Conservation (phyloP, 1,140 invertebrate genomes). For the Platyscapa corneri region DNA sequence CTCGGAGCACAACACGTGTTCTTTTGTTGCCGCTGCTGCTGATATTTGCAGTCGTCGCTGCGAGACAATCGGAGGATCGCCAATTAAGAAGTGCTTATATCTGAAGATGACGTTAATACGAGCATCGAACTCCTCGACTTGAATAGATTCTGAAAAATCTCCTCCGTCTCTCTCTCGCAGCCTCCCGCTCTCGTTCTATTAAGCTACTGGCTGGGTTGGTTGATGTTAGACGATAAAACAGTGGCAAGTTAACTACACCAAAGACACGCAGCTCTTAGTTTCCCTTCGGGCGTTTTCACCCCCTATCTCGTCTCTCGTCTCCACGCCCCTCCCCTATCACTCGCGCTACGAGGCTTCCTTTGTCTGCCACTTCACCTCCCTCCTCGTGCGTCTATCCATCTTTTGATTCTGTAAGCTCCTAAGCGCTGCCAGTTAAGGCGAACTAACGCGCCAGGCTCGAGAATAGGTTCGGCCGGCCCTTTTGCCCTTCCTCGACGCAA, state of each 20-base stretch:
- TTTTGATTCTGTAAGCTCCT: neutral
- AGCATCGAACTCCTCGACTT: slow-evolving; percentile 9
- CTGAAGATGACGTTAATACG: neutral
- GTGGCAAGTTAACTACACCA: slow-evolving; percentile 40
- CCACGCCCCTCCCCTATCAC: no score
- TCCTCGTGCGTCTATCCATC: neutral
- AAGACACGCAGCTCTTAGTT: slow-evolving; percentile 48
- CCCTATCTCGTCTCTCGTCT: neutral
- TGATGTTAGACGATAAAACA: slow-evolving; percentile 31
- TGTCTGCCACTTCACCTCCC: slow-evolving; percentile 11
- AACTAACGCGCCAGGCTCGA: neutral
- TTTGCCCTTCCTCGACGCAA: no score
- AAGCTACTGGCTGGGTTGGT: neutral
- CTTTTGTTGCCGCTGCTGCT: neutral
- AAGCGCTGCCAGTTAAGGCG: neutral
- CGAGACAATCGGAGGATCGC: neutral
- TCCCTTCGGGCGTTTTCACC: slow-evolving; percentile 24
- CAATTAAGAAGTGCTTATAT: neutral
- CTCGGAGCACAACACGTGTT: neutral
- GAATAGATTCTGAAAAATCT: slow-evolving; percentile 11
- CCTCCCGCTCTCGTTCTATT: neutral
- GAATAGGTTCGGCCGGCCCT: neutral
- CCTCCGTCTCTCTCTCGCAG: neutral
- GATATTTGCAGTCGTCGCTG: no score
- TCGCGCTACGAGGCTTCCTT: neutral